Evolutionary conservation across 2,113 vertebrate species (phyloP).

Genomic region (Lycocorax pyrrhopterus): DNA sequence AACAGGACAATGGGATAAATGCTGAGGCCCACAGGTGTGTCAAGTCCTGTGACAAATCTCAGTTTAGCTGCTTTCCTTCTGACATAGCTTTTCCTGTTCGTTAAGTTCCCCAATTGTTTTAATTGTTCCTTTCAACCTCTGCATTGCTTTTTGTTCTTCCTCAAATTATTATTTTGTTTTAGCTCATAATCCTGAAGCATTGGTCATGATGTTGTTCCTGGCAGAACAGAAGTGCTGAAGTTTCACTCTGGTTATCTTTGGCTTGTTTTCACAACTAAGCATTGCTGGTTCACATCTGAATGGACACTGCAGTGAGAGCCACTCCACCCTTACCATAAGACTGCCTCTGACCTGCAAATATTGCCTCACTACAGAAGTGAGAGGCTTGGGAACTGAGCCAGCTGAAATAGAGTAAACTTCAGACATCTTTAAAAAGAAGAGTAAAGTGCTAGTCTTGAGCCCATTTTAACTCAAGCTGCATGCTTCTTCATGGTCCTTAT

Average conservation of each 20-base stretch:
- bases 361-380: neutral
- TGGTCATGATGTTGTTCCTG: slow-evolving; percentile 20
- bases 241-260: slow-evolving; percentile 30
- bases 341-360: neutral
- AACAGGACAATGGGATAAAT: neutral
- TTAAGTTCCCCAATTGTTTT: slow-evolving; percentile 39
- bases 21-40: neutral
- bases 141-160: slow-evolving; percentile 8
- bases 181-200: neutral
- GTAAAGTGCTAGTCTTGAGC: neutral
- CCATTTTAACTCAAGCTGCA: neutral
- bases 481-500: neutral
- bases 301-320: neutral
- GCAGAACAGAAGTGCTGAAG: slow-evolving; percentile 19
- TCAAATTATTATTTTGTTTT: slow-evolving; percentile 53
- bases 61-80: neutral
- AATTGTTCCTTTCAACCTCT: slow-evolving; percentile 48
- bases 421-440: neutral
- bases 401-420: neutral
- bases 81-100: slow-evolving; percentile 18
- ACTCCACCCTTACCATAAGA: neutral
- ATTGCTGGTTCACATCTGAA: neutral
- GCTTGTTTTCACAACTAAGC: slow-evolving; percentile 6
- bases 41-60: neutral
- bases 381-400: neutral